Evolutionary conservation across 2,113 vertebrate species (phyloP).

Genomic region (Salvelinus namaycush): DNA sequence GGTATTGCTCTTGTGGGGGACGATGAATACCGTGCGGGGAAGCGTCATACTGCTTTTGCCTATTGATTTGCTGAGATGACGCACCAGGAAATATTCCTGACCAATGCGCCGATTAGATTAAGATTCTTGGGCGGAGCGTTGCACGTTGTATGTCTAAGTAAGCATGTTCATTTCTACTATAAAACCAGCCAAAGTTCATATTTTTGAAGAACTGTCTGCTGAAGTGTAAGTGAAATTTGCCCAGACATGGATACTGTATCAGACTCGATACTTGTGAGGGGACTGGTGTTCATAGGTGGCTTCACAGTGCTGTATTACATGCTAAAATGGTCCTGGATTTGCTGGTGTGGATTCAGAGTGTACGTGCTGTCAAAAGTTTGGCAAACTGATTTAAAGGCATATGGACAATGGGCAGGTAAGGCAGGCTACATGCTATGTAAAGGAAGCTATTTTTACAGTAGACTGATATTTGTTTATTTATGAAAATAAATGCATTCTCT

Average conservation of each 20-base stretch:
- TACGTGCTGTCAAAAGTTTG: conserved; percentile 67
- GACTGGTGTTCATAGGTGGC: conserved; percentile 54
- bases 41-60: too few species aligned
- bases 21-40: too few species aligned
- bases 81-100: not conserved
- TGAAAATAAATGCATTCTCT: too few species aligned
- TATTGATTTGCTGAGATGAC: not conserved
- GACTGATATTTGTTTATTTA: too few species aligned
- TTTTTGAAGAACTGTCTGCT: not conserved
- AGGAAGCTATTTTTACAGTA: too few species aligned
- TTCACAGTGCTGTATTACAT: conserved; percentile 46
- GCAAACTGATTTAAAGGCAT: conserved; percentile 60
- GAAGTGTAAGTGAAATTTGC: too few species aligned
- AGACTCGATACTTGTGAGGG: not conserved
- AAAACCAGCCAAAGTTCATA: not conserved
- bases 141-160: not conserved
- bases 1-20: too few species aligned
- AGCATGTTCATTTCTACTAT: not conserved
- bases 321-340: conserved; percentile 60
- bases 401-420: conserved; percentile 77
- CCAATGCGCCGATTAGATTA: conserved; percentile 4
- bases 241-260: not conserved
- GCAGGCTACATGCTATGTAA: too few species aligned
- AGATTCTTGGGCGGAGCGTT: not conserved
- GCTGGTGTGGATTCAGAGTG: conserved; percentile 59